Evolutionary conservation across 1,140 invertebrate species (phyloP), one percentile per base, ranked within the genome.

Genomic region (Ceratina australensis): DNA sequence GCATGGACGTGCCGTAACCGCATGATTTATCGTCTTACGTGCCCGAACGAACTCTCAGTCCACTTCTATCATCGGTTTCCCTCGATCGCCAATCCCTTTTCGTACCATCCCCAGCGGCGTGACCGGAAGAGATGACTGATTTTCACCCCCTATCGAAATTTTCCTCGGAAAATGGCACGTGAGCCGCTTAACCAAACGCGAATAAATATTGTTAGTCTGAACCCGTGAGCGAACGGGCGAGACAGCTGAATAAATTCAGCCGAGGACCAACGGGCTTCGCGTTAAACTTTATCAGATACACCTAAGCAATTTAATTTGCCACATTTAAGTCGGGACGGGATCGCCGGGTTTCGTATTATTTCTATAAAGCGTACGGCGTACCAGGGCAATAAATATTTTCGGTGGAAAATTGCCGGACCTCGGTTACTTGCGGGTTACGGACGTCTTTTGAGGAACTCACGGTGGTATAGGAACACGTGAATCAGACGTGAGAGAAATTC

Each of bases 1-100:
- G 54, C 68, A 78, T 50, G 81, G 26, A 59, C 81, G 22, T 52
- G 74, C 78, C 61, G 80, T 68, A 81, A 81, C 74, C 79, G 54
- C 71, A 56, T 84, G 83, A 85, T 85, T 84, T 84, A 85, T 85
- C 82, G 71, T 79, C 83, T 63, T 84, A 84, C 82, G 83, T 84
- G 82, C 68, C 74, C 71, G 63, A 20, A 72, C 79, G 74, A 63
- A 69, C 52, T 73, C 72, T 69, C 78, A 66, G 59, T 71, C 63
- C 82, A 60, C 82, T 81, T 81, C 75, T 79, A 78, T 78, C 82
- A 69, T 84, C 71, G 65, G 80, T 85, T 84, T 75, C 71, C 71
- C 63, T 24, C 59, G 64, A 78, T 84, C 81, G 72, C 52, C 42
- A 22, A 49, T 20, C 52, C 64, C 59, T 24, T 49, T 42, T 49